Evolutionary conservation across 2,113 vertebrate genomes (phyloP).

Genomic region (Thermophis baileyi): DNA sequence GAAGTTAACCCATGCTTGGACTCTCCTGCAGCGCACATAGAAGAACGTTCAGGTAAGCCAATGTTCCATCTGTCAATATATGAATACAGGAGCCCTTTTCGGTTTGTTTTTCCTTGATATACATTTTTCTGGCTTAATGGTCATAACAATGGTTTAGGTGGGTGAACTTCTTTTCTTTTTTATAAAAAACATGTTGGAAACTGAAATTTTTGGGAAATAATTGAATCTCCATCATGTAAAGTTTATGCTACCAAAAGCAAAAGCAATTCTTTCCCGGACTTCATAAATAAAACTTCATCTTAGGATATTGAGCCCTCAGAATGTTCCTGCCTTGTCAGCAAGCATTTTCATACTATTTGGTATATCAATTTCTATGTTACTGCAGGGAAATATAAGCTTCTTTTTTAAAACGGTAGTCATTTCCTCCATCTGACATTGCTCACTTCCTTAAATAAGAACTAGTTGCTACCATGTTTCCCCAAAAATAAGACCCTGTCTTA

Average conservation of each 20-base stretch:
- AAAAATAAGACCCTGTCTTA: too few species aligned
- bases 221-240: not conserved
- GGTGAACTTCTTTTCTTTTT: not conserved
- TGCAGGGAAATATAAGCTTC: not conserved
- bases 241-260: not conserved
- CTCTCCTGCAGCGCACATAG: too few species aligned
- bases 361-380: not conserved
- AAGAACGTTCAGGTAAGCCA: too few species aligned
- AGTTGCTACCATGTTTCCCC: too few species aligned
- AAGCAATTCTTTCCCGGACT: not conserved
- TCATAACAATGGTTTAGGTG: not conserved
- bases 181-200: not conserved
- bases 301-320: not conserved
- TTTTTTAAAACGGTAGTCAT: not conserved
- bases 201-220: not conserved
- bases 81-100: not conserved
- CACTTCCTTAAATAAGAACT: not conserved
- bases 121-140: not conserved
- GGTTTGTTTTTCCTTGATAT: not conserved
- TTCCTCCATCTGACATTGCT: not conserved
- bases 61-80: not conserved
- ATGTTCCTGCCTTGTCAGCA: not conserved
- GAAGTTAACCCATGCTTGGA: too few species aligned
- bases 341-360: not conserved
- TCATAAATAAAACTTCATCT: not conserved